Base-by-base conservation (phyloP, 2,113 vertebrate genomes). In the Scopus umbretta region DNA sequence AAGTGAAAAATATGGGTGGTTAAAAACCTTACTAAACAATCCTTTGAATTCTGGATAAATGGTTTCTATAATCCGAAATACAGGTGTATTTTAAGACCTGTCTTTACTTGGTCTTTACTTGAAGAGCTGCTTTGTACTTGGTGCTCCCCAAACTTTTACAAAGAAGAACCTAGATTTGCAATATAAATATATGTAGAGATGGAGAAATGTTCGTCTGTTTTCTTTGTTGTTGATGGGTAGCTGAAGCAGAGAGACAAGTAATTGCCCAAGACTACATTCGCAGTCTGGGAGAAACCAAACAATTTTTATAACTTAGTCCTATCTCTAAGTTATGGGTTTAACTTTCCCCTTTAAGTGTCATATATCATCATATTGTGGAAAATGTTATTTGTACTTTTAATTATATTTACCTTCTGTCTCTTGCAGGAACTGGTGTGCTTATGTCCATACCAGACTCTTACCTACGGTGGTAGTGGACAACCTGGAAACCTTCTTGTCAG, bases 401-500 rank as follows among this genome's bases (percentile, higher is more conserved):
- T 53, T 25, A 11, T 40, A 11, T 94, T 67, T 61, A 30, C 42
- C 6, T 75, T 45, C 58, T 85, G 16, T 92, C 13, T 97, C 61
- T 71, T 79, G 55, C 88, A 99, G 98, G 94, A 99, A 98, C 42
- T 98, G 98, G 98, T 99, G 98, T 76, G 98, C 98, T 66, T 98
- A 98, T 86, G 98, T 98, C 12, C 98, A 98, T 63, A 98, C 97
- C 30, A 97, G 97, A 73, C 98, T 99, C 10, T 83, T 97, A 34
- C 98, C 98, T 25, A 97, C 97, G 10, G 96, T 96, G 52, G 92
- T 97, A 34, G 73, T 97, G 45, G 98, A 98, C 90, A 98, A 97
- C 50, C 56, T 97, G 88, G 93, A 96, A 85, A 97, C 96, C 71
- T 97, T 97, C 30, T 95, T 97, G 65, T 96, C 94, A 22, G 80